phyloP scores from a whole-genome alignment of 2,888 invertebrate species.

The Brenthis ino region DNA sequence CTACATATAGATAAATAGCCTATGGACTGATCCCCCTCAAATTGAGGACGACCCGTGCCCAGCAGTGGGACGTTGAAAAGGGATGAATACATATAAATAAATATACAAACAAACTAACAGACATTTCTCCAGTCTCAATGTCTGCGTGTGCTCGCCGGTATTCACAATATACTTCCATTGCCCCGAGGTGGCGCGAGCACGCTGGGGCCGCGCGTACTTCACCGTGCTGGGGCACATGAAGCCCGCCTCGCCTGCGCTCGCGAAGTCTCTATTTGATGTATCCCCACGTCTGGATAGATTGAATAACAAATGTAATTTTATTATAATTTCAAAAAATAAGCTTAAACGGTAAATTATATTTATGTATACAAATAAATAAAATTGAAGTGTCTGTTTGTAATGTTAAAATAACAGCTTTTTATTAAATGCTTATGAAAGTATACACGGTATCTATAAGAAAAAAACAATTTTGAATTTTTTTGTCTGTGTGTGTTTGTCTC shows the following conservation, averaged over 20 bases:
- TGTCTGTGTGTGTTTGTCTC: no score
- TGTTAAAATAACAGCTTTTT: no score
- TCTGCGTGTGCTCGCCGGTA: conserved; percentile 92
- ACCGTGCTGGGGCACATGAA: conserved; percentile 91
- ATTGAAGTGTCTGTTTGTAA: no score
- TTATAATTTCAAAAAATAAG: not conserved
- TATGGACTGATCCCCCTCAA: no score
- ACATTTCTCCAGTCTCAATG: conserved; percentile 90
- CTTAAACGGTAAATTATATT: no score
- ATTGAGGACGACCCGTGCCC: no score
- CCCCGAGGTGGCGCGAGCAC: conserved; percentile 90
- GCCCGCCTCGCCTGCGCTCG: conserved; percentile 83
- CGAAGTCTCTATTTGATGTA: conserved; percentile 77
- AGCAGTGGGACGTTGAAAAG: not conserved
- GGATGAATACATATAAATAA: not conserved
- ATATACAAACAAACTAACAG: conserved; percentile 77
- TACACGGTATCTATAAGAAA: no score
- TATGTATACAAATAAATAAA: no score
- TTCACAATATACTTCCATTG: conserved; percentile 94
- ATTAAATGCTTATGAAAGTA: no score
- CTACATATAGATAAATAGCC: no score
- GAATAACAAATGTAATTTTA: not conserved
- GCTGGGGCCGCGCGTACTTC: conserved; percentile 90
- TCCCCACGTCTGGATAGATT: conserved; percentile 82
- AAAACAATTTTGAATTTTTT: no score